Conservation (phyloP, 2,113 vertebrate species). For the Tenebrosternarchus preto region DNA sequence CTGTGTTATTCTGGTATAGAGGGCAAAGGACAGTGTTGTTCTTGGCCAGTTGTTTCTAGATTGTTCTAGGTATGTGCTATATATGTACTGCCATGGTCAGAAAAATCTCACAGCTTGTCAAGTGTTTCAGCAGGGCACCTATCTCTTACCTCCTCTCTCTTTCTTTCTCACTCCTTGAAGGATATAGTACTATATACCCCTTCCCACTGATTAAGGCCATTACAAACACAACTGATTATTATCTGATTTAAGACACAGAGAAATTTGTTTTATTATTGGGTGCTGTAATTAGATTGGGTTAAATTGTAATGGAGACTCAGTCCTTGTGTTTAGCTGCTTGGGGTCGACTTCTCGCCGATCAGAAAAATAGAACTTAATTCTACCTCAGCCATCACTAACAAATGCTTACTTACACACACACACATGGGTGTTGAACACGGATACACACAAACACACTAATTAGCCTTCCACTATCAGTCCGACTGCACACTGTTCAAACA, state of each 20-base stretch:
- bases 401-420: not conserved
- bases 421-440: no score
- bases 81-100: not conserved
- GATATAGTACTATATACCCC: not conserved
- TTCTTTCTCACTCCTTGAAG: not conserved
- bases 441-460: constrained; percentile 15
- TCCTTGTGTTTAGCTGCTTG: constrained; percentile 30
- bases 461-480: constrained; percentile 27
- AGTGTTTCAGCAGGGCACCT: constrained; percentile 7
- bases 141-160: not conserved
- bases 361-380: constrained; percentile 21
- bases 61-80: constrained; percentile 26
- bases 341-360: constrained; percentile 24
- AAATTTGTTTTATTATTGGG: constrained; percentile 61
- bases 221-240: constrained; percentile 63
- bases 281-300: constrained; percentile 59
- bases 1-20: not conserved
- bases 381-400: not conserved
- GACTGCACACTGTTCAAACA: constrained; percentile 12
- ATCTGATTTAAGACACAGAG: constrained; percentile 64
- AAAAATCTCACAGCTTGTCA: not conserved
- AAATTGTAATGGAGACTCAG: constrained; percentile 58
- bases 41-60: constrained; percentile 26
- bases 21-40: not conserved
- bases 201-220: constrained; percentile 41